A percentile compares a stretch with the other conserved stretches of the same genome.
Evolutionary conservation across 1,140 invertebrate species (phyloP).

Genomic region (Octopus bimaculoides): DNA sequence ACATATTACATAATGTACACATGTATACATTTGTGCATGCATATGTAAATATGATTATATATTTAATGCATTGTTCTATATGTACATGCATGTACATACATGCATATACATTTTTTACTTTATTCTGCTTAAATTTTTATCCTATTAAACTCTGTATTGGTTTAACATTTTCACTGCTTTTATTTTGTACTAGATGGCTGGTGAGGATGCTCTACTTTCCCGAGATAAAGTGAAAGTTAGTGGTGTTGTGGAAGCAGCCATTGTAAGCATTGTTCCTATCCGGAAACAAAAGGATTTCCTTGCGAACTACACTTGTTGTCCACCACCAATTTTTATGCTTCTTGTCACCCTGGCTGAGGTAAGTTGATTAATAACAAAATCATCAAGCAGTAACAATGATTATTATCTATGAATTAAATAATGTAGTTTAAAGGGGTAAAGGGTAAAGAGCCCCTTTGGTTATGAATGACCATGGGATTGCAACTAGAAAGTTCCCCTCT

Average conservation of each 20-base stretch:
- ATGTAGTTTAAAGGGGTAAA: too few relatives aligned
- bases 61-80: too few relatives aligned
- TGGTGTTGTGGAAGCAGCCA: conserved; percentile 36
- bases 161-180: background rate
- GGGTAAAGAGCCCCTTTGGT: too few relatives aligned
- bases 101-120: too few relatives aligned
- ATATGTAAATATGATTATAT: too few relatives aligned
- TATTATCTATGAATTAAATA: too few relatives aligned
- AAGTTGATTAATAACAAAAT: conserved; percentile 17
- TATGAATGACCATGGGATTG: too few relatives aligned
- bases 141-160: background rate
- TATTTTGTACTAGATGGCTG: background rate
- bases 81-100: too few relatives aligned
- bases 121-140: background rate
- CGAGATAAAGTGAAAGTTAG: conserved; percentile 25
- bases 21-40: too few relatives aligned
- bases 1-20: too few relatives aligned
- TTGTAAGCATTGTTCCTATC: conserved; percentile 42
- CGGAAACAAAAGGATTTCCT: conserved; percentile 43
- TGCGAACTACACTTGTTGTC: conserved; percentile 92
- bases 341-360: conserved; percentile 92
- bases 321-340: conserved; percentile 93
- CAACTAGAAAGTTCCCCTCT: too few relatives aligned
- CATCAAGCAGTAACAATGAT: too few relatives aligned
- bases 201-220: background rate